Evolutionary conservation across 2,113 vertebrate species (phyloP).

Genomic region (Ptilonorhynchus violaceus): DNA sequence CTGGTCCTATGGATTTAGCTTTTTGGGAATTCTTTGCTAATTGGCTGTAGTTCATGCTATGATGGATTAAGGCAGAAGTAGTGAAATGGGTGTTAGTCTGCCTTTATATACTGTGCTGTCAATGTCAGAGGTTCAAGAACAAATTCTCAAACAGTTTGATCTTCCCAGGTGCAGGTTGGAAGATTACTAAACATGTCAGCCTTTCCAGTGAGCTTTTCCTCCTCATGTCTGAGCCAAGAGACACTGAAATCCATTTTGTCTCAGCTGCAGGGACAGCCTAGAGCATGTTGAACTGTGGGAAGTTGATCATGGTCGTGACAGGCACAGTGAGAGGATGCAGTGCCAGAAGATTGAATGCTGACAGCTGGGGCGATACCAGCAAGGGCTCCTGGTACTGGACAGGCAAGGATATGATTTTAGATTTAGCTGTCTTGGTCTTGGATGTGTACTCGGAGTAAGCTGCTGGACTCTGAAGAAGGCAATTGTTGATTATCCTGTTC

Average conservation of each 20-base stretch:
- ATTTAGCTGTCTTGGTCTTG: background rate
- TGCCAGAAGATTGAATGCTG: background rate
- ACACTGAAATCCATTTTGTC: background rate
- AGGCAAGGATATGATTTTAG: background rate
- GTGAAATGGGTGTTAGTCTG: background rate
- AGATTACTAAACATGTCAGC: background rate
- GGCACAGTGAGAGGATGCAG: accelerated
- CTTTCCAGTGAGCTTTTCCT: background rate
- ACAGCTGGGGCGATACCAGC: accelerated
- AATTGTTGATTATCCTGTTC: background rate
- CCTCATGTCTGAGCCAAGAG: background rate
- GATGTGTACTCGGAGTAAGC: background rate
- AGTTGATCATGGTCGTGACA: accelerated
- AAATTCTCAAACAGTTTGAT: background rate
- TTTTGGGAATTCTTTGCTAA: background rate
- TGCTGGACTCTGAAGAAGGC: background rate
- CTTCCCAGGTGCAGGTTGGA: background rate
- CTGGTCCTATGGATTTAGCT: background rate
- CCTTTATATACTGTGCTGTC: background rate
- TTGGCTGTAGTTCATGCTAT: background rate
- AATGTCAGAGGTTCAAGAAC: background rate
- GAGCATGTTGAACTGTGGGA: background rate
- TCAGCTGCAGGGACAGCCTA: background rate
- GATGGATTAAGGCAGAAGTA: background rate
- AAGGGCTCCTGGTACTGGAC: background rate